phyloP scores from a whole-genome alignment of 1,140 invertebrate genomes.

The Chironomus striatipennis region DNA sequence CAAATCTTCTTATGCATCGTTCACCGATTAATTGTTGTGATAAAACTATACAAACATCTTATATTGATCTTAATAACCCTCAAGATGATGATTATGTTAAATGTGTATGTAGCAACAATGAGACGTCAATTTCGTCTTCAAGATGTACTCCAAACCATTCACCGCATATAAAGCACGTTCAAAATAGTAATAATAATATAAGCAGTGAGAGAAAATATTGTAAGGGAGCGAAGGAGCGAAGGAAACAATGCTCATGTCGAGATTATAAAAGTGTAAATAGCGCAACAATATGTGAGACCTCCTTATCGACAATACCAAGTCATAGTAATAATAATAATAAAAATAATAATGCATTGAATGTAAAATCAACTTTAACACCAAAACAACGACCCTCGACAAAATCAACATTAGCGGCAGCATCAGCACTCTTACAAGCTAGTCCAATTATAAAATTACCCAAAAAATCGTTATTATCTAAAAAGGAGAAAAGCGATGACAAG shows the following conservation, averaged over 20 bases:
- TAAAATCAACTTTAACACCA: not conserved
- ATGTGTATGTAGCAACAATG: not conserved
- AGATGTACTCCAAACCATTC: too few species aligned
- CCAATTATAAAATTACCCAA: not conserved
- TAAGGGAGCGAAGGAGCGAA: not conserved
- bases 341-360: not conserved
- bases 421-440: not conserved
- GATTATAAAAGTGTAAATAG: not conserved
- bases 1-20: not conserved
- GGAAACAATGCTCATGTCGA: not conserved
- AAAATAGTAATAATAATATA: too few species aligned
- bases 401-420: not conserved
- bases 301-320: not conserved
- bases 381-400: not conserved
- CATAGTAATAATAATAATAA: too few species aligned
- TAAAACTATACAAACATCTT: constrained; percentile 16
- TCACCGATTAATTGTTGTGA: constrained; percentile 12
- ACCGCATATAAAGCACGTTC: too few species aligned
- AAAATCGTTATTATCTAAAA: not conserved
- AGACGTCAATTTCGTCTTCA: too few species aligned
- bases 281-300: constrained; percentile 4
- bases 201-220: not conserved
- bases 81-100: not conserved
- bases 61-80: not conserved
- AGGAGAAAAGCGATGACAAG: constrained; percentile 17